Evolutionary conservation across 2,888 invertebrate species (phyloP).

Genomic region (Mythimna albipuncta): DNA sequence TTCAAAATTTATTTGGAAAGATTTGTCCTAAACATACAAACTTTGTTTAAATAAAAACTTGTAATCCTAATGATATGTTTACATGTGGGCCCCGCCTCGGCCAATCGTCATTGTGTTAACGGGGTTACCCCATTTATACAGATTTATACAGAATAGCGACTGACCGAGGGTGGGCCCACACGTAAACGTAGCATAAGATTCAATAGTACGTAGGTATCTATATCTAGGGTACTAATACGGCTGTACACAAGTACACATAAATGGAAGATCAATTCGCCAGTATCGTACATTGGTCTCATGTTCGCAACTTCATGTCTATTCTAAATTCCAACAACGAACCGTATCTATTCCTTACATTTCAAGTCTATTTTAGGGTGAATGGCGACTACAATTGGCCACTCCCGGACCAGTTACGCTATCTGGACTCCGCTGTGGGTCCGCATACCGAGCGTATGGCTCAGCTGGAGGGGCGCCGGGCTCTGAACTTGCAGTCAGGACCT

Average conservation of each 20-base stretch:
- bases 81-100: too few species aligned
- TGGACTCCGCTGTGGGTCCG: conserved; percentile 95
- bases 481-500: conserved; percentile 94
- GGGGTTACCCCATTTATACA: too few species aligned
- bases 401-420: conserved; percentile 91
- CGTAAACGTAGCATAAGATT: too few species aligned
- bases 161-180: too few species aligned
- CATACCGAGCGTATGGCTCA: conserved; percentile 95
- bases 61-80: too few species aligned
- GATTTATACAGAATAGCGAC: too few species aligned
- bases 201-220: not conserved
- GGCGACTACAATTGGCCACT: conserved; percentile 89
- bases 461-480: conserved; percentile 95
- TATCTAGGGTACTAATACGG: not conserved
- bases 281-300: not conserved
- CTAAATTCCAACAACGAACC: conserved; percentile 7
- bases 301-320: not conserved
- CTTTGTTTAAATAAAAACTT: too few species aligned
- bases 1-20: too few species aligned
- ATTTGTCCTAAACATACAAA: too few species aligned
- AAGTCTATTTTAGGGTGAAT: conserved; percentile 91
- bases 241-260: not conserved
- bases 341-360: conserved; percentile 21
- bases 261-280: not conserved
- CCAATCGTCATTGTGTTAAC: too few species aligned